Evolutionary conservation across 2,797 vertebrate genomes (phyloP).

Genomic region (Catharus ustulatus): DNA sequence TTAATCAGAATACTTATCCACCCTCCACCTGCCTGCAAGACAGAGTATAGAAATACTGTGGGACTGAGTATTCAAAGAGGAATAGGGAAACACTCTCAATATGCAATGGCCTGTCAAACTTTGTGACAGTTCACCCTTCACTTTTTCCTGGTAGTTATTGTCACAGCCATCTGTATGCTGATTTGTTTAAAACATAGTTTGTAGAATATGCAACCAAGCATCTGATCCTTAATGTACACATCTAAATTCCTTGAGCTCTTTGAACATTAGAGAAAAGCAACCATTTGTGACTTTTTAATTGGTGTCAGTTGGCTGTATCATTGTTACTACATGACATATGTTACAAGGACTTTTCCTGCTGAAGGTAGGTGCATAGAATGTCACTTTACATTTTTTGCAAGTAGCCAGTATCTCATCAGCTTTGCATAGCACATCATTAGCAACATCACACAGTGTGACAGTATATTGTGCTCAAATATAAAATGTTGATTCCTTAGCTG

Average conservation of each 20-base stretch:
- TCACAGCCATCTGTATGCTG: conserved; percentile 52
- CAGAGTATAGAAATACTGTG: neutral
- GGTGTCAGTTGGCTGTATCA: conserved; percentile 63
- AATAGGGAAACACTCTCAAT: neutral
- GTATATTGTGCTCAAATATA: conserved; percentile 1
- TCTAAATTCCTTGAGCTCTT: conserved; percentile 49
- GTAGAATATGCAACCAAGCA: conserved; percentile 44
- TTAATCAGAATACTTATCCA: neutral
- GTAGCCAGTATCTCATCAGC: conserved; percentile 46
- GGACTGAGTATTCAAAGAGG: neutral
- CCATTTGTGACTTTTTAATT: conserved; percentile 73
- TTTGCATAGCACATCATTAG: conserved; percentile 61
- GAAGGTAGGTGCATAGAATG: conserved; percentile 27
- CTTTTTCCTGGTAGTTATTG: conserved; percentile 37
- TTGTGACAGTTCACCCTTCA: conserved; percentile 21
- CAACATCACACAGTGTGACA: conserved; percentile 49
- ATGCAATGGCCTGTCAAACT: conserved; percentile 33
- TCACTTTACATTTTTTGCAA: conserved; percentile 52
- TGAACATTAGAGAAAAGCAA: conserved; percentile 60
- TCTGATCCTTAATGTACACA: conserved; percentile 65
- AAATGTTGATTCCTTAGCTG: conserved; percentile 18
- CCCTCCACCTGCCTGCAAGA: neutral
- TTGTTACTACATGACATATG: conserved; percentile 62
- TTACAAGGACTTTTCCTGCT: conserved; percentile 30
- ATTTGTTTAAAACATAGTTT: conserved; percentile 59